Evolutionary conservation across 2,113 vertebrate species (phyloP).

Genomic region (Danio rerio): DNA sequence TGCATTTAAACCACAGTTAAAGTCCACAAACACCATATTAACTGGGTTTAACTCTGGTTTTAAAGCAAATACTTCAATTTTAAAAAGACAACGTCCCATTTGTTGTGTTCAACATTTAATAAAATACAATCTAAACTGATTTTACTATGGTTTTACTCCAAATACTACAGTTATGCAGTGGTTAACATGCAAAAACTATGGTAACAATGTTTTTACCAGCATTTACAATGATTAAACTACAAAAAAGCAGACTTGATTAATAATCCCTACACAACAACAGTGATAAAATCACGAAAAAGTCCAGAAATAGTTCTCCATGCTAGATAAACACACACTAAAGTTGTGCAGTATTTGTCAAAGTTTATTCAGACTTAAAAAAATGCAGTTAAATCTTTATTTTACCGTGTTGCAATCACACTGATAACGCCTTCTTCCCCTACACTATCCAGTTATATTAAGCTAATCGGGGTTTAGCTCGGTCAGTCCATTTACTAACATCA

Average conservation of each 20-base stretch:
- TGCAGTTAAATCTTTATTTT: too few species aligned
- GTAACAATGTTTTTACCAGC: neutral
- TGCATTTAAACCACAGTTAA: too few species aligned
- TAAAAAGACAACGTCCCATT: too few species aligned
- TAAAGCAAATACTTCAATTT: too few species aligned
- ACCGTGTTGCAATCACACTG: too few species aligned
- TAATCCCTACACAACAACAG: neutral
- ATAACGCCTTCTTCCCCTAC: too few species aligned
- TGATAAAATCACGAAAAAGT: neutral
- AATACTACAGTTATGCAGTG: neutral
- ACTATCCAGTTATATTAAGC: neutral
- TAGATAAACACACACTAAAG: too few species aligned
- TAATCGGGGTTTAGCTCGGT: neutral
- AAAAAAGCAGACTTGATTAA: neutral
- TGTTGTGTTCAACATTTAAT: too few species aligned
- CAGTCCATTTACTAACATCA: conserved; percentile 5
- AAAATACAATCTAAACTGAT: too few species aligned
- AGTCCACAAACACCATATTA: too few species aligned
- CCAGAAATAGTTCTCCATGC: too few species aligned
- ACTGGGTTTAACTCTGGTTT: too few species aligned
- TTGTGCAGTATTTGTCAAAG: neutral
- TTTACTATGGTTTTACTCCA: neutral
- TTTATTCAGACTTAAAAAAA: neutral
- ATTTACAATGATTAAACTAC: neutral
- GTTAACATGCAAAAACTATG: neutral